Conservation (phyloP, 2,797 vertebrate genomes). For the Todus mexicanus region DNA sequence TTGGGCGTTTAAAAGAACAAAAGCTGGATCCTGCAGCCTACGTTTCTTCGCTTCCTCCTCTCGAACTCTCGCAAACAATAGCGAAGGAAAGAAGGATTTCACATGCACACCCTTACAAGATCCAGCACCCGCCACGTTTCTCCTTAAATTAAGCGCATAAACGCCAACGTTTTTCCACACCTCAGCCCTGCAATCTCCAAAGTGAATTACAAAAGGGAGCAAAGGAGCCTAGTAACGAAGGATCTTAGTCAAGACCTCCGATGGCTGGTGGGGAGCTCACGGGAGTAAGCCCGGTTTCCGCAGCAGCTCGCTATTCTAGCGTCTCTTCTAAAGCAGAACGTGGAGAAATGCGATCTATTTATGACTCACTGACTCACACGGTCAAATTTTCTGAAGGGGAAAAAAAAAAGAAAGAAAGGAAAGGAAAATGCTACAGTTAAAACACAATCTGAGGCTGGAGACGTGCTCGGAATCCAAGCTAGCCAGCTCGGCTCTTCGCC, state of each 20-base stretch:
- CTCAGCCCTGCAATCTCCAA: not conserved
- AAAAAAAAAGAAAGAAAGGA: not conserved
- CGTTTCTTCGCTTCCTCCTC: not conserved
- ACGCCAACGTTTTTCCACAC: not conserved
- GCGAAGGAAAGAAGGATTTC: not conserved
- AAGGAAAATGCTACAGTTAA: not conserved
- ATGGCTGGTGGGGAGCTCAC: not conserved
- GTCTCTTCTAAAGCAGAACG: not conserved
- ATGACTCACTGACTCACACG: constrained; percentile 51
- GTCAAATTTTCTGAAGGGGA: not conserved
- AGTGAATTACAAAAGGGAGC: not conserved
- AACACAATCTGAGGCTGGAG: not conserved
- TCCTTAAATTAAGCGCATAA: not conserved
- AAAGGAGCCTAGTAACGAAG: not conserved
- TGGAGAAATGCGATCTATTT: constrained; percentile 12
- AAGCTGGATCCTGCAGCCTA: not conserved
- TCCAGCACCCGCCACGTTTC: not conserved
- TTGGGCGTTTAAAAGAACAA: not conserved
- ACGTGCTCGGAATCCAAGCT: not conserved
- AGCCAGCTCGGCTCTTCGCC: not conserved
- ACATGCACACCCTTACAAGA: not conserved
- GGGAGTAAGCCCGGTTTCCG: not conserved
- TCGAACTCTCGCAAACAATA: not conserved
- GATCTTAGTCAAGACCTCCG: not conserved
- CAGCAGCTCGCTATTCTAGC: not conserved